These are phyloP conservation scores for Sinocyclocheilus anshuiensis DNA, from an alignment of 2,113 vertebrate genomes.

Conservation along the genomic window DNA sequence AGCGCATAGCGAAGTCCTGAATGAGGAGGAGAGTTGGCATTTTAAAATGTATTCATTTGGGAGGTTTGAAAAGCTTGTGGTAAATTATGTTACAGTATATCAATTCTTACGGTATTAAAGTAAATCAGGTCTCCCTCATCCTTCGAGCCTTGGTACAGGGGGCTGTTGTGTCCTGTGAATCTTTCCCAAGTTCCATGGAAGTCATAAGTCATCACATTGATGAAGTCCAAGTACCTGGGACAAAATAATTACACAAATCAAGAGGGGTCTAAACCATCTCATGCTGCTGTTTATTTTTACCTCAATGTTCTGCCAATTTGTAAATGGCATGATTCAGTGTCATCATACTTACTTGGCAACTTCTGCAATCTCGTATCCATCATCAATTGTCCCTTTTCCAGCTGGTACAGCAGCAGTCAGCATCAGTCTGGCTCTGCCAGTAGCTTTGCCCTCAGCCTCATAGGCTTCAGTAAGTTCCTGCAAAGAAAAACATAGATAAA, in stretches of 20 bases:
- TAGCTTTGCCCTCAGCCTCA: conserved; percentile 69
- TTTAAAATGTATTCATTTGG: not conserved
- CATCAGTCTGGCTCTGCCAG: conserved; percentile 70
- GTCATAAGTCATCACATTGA: conserved; percentile 86
- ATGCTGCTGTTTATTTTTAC: not conserved
- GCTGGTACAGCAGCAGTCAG: conserved; percentile 79
- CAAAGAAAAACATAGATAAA: conserved; percentile 1
- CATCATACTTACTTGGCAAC: conserved; percentile 74
- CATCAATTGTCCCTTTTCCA: conserved; percentile 73
- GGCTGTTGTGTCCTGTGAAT: conserved; percentile 83
- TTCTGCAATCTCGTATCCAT: conserved; percentile 78
- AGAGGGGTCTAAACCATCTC: no score
- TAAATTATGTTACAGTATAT: not conserved
- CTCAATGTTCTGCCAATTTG: not conserved
- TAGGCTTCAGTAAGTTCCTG: conserved; percentile 80
- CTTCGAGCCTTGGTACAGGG: conserved; percentile 72
- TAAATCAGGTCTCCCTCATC: conserved; percentile 66
- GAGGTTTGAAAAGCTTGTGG: not conserved
- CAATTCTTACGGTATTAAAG: conserved; percentile 73
- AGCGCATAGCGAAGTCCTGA: conserved; percentile 80
- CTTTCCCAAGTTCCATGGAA: conserved; percentile 81
- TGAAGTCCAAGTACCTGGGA: conserved; percentile 78
- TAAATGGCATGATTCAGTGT: not conserved
- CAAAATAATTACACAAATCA: not conserved
- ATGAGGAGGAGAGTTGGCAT: conserved; percentile 2